phyloP scores from a whole-genome alignment of 2,113 vertebrate species.

The Cavia porcellus region DNA sequence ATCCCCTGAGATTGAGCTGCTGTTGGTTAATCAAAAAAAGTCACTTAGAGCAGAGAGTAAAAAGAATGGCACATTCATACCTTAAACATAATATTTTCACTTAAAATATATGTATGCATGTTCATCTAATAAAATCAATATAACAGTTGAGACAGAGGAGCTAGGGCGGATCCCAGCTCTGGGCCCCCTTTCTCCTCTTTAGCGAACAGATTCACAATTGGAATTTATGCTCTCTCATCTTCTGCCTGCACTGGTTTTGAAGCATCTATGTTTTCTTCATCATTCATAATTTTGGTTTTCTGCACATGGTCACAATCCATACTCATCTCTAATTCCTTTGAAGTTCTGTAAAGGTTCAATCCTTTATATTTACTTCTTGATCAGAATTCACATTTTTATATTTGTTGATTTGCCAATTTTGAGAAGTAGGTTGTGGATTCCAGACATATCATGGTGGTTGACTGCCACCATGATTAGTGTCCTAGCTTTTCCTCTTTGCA shows the following conservation, averaged over 20 bases:
- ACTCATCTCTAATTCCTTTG: constrained; percentile 9
- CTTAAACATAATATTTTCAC: constrained; percentile 58
- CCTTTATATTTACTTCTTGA: not conserved
- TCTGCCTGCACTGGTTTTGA: not conserved
- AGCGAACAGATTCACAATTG: not conserved
- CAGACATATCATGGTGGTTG: not conserved
- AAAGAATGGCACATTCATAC: constrained; percentile 33
- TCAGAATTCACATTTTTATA: constrained; percentile 20
- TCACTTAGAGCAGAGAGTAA: constrained; percentile 26
- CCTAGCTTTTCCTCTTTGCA: not conserved
- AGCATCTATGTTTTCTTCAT: not conserved
- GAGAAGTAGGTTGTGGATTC: not conserved
- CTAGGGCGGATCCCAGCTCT: too few species aligned
- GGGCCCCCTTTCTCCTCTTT: not conserved
- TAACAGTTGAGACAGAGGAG: not conserved
- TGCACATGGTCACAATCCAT: not conserved
- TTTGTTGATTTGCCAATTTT: not conserved
- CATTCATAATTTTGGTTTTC: not conserved
- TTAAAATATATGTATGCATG: not conserved
- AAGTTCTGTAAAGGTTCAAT: not conserved
- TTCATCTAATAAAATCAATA: constrained; percentile 1
- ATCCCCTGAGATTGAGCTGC: not conserved
- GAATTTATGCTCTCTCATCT: not conserved
- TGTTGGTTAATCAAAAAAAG: constrained; percentile 32
- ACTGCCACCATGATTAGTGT: not conserved